Conservation (phyloP, 2,113 vertebrate species). For the Callorhinus ursinus region DNA sequence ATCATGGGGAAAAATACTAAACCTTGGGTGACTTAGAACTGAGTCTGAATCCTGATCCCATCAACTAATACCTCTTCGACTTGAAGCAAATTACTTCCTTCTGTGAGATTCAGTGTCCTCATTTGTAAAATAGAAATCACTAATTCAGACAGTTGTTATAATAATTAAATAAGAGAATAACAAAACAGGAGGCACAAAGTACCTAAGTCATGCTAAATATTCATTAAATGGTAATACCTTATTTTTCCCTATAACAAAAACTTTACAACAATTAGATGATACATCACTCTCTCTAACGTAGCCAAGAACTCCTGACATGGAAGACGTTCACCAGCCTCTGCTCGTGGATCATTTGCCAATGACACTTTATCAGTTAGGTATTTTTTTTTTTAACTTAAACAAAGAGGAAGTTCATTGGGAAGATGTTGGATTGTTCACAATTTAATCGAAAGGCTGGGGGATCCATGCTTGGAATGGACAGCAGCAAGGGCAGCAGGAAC, state of each 20-base stretch:
- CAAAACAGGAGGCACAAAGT: neutral
- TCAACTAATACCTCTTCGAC: neutral
- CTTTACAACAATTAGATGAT: neutral
- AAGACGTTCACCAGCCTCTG: neutral
- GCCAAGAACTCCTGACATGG: neutral
- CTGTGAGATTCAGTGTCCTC: neutral
- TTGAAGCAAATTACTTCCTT: neutral
- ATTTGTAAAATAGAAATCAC: neutral
- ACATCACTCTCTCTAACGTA: neutral
- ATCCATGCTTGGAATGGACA: neutral
- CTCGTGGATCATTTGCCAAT: neutral
- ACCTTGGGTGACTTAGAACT: neutral
- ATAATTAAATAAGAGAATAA: neutral
- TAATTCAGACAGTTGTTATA: neutral
- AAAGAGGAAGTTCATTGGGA: neutral
- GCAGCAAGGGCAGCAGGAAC: neutral
- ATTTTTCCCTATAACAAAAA: neutral
- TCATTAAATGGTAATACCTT: neutral
- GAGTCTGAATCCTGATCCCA: neutral
- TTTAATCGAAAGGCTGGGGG: neutral
- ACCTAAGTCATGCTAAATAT: neutral
- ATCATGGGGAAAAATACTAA: rapidly evolving
- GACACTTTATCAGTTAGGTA: neutral
- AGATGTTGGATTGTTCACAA: neutral
- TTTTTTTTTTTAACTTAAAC: neutral